phyloP scores from a whole-genome alignment of 2,888 invertebrate species.

The Chelonus formosanus region DNA sequence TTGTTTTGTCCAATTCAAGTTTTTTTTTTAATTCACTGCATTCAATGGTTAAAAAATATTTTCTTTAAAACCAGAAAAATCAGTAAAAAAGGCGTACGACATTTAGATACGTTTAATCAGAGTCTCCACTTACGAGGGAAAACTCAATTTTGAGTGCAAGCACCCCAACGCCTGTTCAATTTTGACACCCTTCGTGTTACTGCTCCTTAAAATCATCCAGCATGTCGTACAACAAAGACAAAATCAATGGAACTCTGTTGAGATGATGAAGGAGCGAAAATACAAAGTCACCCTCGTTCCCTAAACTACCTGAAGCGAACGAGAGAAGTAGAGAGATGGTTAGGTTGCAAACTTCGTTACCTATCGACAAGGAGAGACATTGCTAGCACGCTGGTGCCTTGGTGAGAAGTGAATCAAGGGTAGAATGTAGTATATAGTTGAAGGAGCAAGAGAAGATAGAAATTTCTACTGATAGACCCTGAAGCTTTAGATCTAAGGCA shows the following conservation, averaged over 20 bases:
- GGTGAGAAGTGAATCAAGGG: conserved; percentile 28
- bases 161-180: conserved; percentile 51
- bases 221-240: neutral
- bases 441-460: conserved; percentile 9
- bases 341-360: conserved; percentile 59
- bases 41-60: too few species aligned
- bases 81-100: neutral
- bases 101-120: conserved; percentile 56
- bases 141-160: conserved; percentile 62
- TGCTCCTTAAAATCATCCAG: conserved; percentile 15
- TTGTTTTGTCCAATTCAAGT: conserved; percentile 40
- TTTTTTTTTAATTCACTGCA: conserved; percentile 4
- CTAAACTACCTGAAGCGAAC: conserved; percentile 21
- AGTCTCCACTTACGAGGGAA: conserved; percentile 58
- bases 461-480: conserved; percentile 12
- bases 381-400: conserved; percentile 9
- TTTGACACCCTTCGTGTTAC: conserved; percentile 58
- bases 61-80: neutral
- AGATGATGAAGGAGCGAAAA: conserved; percentile 26
- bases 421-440: conserved; percentile 8
- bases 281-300: conserved; percentile 28
- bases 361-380: conserved; percentile 47
- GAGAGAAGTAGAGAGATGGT: conserved; percentile 27
- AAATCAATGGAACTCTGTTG: conserved; percentile 33
- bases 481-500: conserved; percentile 12